Evolutionary conservation across 2,113 vertebrate species (phyloP).

Genomic region (Chloroceryle aenea): DNA sequence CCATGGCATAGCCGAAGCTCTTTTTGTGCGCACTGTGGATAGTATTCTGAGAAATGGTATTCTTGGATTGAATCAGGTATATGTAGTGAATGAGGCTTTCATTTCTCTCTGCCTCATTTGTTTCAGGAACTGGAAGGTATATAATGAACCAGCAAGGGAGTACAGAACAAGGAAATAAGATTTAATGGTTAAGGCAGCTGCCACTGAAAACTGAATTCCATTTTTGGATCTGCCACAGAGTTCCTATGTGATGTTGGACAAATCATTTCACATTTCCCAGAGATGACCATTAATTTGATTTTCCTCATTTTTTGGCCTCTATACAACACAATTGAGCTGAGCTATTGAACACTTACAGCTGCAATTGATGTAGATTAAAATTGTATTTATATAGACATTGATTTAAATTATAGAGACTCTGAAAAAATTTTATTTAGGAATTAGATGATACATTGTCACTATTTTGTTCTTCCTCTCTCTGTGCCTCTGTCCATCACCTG

Average conservation of each 20-base stretch:
- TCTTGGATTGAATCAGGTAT: slow-evolving; percentile 49
- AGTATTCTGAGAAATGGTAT: slow-evolving; percentile 26
- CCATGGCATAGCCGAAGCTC: not conserved
- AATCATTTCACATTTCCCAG: slow-evolving; percentile 45
- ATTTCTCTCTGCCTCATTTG: slow-evolving; percentile 62
- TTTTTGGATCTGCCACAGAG: slow-evolving; percentile 39
- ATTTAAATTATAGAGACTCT: not conserved
- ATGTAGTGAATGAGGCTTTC: slow-evolving; percentile 55
- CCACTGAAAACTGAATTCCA: slow-evolving; percentile 39
- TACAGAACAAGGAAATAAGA: slow-evolving; percentile 46
- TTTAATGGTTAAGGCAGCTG: slow-evolving; percentile 63
- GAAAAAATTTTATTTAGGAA: not conserved
- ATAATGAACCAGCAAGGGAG: slow-evolving; percentile 67
- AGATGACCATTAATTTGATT: slow-evolving; percentile 41
- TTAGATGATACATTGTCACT: not conserved
- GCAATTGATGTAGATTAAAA: not conserved
- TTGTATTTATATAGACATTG: not conserved
- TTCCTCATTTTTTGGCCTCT: not conserved
- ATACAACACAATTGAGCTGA: not conserved
- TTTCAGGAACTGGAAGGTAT: slow-evolving; percentile 60
- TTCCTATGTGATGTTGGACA: slow-evolving; percentile 30
- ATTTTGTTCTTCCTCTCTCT: not conserved
- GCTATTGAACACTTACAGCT: not conserved
- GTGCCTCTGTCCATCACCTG: not conserved
- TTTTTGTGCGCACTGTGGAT: not conserved